A percentile compares a stretch with the other conserved stretches of the same genome.
These are phyloP conservation scores for Troides helena DNA, from an alignment of 2,888 invertebrate genomes.

Conservation along the genomic window DNA sequence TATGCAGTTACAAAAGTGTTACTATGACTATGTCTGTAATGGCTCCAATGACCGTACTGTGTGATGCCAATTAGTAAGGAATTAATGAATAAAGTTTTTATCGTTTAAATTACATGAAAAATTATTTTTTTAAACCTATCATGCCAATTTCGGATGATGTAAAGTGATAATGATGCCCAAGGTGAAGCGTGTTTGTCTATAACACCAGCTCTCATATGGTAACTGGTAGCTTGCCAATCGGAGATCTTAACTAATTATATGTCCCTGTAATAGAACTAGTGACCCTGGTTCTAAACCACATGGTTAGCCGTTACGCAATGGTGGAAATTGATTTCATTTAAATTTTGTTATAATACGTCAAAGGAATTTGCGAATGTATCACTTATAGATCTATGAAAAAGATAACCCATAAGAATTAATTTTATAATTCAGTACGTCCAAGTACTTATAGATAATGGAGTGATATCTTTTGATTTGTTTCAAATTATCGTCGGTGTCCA, in stretches of 20 bases:
- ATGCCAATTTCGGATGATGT: too few relatives aligned
- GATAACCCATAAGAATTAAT: constrained; percentile 17
- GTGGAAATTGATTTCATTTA: not conserved
- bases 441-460: constrained; percentile 21
- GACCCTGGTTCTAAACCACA: too few relatives aligned
- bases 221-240: too few relatives aligned
- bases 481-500: constrained; percentile 24
- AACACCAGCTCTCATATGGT: too few relatives aligned
- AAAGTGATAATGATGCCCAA: too few relatives aligned
- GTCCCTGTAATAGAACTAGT: too few relatives aligned
- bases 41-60: constrained; percentile 13
- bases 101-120: constrained; percentile 15
- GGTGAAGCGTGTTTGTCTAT: too few relatives aligned
- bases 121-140: not conserved
- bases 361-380: not conserved
- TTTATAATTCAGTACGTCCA: constrained; percentile 22
- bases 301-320: not conserved
- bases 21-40: constrained; percentile 6
- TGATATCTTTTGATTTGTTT: constrained; percentile 28
- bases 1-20: constrained; percentile 10
- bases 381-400: constrained; percentile 2
- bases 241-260: too few relatives aligned
- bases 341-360: not conserved
- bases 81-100: constrained; percentile 15
- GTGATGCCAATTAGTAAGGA: constrained; percentile 17